Percentiles rank a stretch among this genome's conserved stretches.
Evolutionary conservation across 2,797 vertebrate species (phyloP).

Genomic region (Alouatta caraya): DNA sequence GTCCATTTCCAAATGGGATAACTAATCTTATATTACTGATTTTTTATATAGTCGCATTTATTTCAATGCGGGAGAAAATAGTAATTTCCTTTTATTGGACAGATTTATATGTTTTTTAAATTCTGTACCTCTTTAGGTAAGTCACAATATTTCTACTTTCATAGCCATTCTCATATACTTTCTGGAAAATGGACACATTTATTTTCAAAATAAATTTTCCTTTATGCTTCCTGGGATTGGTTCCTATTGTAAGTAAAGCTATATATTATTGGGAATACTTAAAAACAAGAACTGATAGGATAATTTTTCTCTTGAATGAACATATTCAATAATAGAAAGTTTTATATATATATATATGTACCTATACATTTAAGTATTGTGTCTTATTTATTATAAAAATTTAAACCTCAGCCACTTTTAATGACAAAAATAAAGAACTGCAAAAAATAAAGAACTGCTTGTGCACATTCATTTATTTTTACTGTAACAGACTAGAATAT

Average conservation of each 20-base stretch:
- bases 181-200: background rate
- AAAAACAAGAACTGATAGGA: background rate
- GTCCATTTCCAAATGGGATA: background rate
- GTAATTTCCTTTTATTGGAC: background rate
- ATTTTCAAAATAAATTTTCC: slow-evolving; percentile 35
- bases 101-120: background rate
- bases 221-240: background rate
- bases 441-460: background rate
- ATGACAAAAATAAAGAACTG: background rate
- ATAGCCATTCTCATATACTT: background rate
- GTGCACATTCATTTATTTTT: background rate
- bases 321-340: background rate
- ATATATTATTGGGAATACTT: background rate
- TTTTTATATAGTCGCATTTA: slow-evolving; percentile 17
- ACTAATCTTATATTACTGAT: background rate
- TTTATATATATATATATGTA: background rate
- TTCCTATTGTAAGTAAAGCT: background rate
- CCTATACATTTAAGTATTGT: background rate
- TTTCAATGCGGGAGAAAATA: background rate
- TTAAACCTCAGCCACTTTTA: background rate
- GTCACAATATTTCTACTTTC: background rate
- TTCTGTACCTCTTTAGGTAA: background rate
- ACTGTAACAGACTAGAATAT: background rate
- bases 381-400: background rate
- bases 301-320: background rate